phyloP scores from a whole-genome alignment of 2,797 vertebrate genomes.

The Simalia tracyae region DNA sequence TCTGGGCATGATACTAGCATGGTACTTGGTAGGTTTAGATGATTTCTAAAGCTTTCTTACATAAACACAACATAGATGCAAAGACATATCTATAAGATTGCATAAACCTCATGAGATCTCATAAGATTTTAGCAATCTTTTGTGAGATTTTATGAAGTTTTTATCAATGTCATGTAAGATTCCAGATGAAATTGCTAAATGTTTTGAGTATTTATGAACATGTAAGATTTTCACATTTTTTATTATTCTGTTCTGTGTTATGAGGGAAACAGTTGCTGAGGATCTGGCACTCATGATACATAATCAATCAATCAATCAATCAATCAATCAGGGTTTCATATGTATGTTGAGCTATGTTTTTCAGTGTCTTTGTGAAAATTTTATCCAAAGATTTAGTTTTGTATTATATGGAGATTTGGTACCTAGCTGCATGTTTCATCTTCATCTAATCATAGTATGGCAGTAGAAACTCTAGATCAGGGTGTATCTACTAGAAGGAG shows the following conservation, averaged over 20 bases:
- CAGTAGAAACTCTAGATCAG: not conserved
- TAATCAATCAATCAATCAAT: not conserved
- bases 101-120: not conserved
- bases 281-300: not conserved
- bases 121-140: not conserved
- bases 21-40: not conserved
- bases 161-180: not conserved
- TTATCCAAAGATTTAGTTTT: not conserved
- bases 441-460: not conserved
- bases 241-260: not conserved
- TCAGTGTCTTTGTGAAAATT: not conserved
- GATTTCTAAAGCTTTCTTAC: not conserved
- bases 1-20: not conserved
- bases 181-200: not conserved
- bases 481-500: not conserved
- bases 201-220: not conserved
- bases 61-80: not conserved
- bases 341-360: not conserved
- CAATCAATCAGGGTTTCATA: not conserved
- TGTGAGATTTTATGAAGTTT: not conserved
- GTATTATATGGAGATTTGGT: not conserved
- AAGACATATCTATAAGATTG: not conserved
- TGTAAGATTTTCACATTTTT: not conserved
- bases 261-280: not conserved
- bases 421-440: not conserved